phyloP scores from a whole-genome alignment of 2,888 invertebrate species.

The Seira musarum region DNA sequence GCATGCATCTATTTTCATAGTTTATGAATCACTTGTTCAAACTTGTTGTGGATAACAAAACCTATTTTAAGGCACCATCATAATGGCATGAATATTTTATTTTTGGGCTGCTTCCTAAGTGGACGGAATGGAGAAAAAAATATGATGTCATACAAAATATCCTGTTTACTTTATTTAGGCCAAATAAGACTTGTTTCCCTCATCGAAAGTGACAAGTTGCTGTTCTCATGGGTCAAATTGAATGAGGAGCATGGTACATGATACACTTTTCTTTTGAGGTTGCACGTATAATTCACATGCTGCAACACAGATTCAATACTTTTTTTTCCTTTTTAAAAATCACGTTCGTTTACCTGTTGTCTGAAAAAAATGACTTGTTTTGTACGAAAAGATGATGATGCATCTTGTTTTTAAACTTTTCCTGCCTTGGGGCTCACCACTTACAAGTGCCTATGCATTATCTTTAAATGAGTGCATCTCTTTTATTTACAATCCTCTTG shows the following conservation, averaged over 20 bases:
- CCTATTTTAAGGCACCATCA: conserved; percentile 2
- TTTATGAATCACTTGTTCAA: background rate
- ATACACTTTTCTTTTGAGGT: background rate
- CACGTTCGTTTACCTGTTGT: background rate
- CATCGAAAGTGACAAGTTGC: conserved; percentile 14
- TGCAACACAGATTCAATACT: background rate
- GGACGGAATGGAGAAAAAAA: conserved; percentile 1
- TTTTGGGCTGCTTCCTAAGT: conserved; percentile 35
- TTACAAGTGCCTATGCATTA: background rate
- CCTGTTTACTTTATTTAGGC: conserved; percentile 31
- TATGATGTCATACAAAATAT: conserved; percentile 20
- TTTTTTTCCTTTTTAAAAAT: background rate
- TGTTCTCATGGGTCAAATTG: background rate
- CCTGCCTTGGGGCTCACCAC: background rate
- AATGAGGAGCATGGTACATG: background rate
- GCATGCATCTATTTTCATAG: background rate
- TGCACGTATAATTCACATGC: conserved; percentile 6
- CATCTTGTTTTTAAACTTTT: background rate
- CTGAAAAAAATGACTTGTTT: background rate
- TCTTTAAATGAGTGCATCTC: conserved; percentile 4
- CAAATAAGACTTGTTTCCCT: conserved; percentile 8
- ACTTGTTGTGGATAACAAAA: background rate
- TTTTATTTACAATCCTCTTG: background rate
- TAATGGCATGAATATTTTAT: background rate
- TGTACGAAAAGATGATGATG: background rate